Base-by-base conservation (phyloP, 2,113 vertebrate genomes). In the Perca fluviatilis region DNA sequence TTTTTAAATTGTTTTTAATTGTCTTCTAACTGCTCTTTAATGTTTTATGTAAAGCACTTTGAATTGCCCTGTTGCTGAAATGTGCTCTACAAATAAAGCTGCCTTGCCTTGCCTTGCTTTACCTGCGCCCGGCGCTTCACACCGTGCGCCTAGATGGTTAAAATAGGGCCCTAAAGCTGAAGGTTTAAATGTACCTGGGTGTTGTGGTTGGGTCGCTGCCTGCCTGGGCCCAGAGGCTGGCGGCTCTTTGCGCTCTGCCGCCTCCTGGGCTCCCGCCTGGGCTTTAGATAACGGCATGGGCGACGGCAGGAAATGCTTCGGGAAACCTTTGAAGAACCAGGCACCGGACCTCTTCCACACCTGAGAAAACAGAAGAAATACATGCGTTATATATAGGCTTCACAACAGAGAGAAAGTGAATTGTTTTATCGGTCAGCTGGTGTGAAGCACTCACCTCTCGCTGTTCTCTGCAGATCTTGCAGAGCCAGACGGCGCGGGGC, bases 311-410 rank as follows among this genome's bases (percentile, higher is more conserved):
- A 97, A 93, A 74, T 99, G 98, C 91, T 99, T 99, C 0, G 98
- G 98, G 74, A 99, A 95, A 43, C 98, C 98, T 92, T 99, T 99
- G 91, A 99, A 99, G 96, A 99, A 99, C 98, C 98, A 99, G 3
- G 98, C 98, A 0, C 98, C 98, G 0, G 98, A 99, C 77, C 98
- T 97, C 82, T 99, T 99, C 98, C 98, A 99, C 40, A 99, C 98
- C 98, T 99, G 69, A 77, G 56, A 67, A 89, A 12, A 53, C 3
- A 80, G 5, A 73, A 33, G 5, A 50, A 70, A 62, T 0, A 2
- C 5, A n/a, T 10, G 3, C 18, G 14, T 77, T 27, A 27, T 27
- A n/a, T 15, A 50, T 0, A 7, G 2, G 13, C 11, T 60, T 43
- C 30, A 15, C 21, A 56, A 27, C 6, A 19, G 19, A 33, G 1